These are phyloP conservation scores for Clamator glandarius DNA, from an alignment of 2,797 vertebrate species.

Conservation along the genomic window DNA sequence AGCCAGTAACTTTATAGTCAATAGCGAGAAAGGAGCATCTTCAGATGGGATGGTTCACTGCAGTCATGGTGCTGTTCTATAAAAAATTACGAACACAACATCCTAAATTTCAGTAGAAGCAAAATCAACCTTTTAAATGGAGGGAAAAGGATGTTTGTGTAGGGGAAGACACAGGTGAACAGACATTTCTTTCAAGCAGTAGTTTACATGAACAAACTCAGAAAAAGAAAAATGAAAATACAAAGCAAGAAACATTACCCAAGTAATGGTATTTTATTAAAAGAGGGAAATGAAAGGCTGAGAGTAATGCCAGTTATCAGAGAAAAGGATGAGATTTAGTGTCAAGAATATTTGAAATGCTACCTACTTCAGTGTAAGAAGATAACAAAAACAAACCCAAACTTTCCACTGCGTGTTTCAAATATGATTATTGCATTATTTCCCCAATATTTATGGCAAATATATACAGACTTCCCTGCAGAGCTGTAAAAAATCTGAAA, in stretches of 20 bases:
- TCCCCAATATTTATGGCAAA: constrained; percentile 70
- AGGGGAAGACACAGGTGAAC: neutral
- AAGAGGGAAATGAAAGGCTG: constrained; percentile 22
- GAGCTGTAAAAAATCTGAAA: constrained; percentile 69
- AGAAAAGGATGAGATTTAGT: constrained; percentile 18
- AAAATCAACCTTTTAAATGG: neutral
- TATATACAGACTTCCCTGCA: constrained; percentile 21
- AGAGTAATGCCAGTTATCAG: constrained; percentile 23
- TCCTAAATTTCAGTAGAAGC: neutral
- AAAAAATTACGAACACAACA: neutral
- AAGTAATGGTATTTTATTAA: constrained; percentile 25
- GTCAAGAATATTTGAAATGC: constrained; percentile 38
- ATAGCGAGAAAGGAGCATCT: neutral
- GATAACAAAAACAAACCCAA: neutral
- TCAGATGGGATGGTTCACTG: neutral
- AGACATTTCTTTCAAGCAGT: neutral
- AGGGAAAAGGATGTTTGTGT: neutral
- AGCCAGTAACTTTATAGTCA: neutral
- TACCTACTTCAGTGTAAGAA: neutral
- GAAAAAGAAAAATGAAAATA: neutral
- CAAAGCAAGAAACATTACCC: neutral
- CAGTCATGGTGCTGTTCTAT: neutral
- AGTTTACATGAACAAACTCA: neutral
- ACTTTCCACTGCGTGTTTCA: constrained; percentile 27
- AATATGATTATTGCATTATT: constrained; percentile 58